phyloP scores from a whole-genome alignment of 2,113 vertebrate species.

The Eubucco bourcierii region DNA sequence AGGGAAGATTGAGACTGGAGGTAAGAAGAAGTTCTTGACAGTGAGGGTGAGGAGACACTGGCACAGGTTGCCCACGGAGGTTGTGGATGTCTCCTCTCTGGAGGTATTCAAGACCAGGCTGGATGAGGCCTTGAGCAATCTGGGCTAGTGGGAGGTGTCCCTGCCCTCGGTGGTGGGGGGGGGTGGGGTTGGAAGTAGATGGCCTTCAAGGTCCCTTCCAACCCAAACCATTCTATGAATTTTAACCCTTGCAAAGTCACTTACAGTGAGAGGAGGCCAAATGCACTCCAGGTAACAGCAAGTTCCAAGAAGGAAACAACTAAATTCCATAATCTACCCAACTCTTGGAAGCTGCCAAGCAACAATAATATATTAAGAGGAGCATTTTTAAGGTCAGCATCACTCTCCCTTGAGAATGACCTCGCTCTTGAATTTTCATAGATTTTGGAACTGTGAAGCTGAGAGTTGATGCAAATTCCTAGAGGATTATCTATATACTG shows the following conservation, averaged over 20 bases:
- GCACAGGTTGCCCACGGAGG: too few relatives aligned
- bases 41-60: too few relatives aligned
- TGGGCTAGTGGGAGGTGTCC: too few relatives aligned
- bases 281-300: not conserved
- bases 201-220: not conserved
- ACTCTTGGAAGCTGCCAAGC: not conserved
- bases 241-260: not conserved
- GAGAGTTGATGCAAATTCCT: slow-evolving; percentile 9
- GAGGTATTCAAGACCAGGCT: too few relatives aligned
- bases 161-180: too few relatives aligned
- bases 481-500: not conserved
- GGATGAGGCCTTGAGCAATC: too few relatives aligned
- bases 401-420: not conserved
- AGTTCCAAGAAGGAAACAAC: not conserved
- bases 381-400: not conserved
- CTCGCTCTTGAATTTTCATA: not conserved
- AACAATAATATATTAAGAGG: not conserved
- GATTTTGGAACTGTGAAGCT: not conserved
- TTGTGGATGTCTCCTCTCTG: too few relatives aligned
- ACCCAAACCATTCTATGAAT: not conserved
- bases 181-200: too few relatives aligned
- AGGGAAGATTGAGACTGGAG: too few relatives aligned
- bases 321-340: not conserved
- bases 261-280: not conserved
- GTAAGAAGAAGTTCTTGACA: too few relatives aligned